A percentile compares a stretch with the other conserved stretches of the same genome.
These are phyloP conservation scores for Melanostoma mellinum DNA, from an alignment of 2,888 invertebrate genomes.

Conservation along the genomic window DNA sequence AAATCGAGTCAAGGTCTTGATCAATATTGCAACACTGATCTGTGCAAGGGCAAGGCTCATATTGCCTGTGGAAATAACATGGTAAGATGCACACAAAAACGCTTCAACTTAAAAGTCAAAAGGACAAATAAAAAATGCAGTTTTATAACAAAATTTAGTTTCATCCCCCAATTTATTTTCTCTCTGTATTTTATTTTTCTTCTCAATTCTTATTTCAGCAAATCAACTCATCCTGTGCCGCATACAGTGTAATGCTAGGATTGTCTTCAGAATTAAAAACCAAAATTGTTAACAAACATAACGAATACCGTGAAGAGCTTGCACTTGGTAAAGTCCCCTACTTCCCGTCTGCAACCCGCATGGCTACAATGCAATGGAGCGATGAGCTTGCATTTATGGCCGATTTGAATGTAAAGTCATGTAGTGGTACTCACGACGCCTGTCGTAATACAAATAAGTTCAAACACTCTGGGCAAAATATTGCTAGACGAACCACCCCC, in stretches of 20 bases:
- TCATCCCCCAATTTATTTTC: background rate
- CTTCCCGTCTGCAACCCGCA: conserved; percentile 62
- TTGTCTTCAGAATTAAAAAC: conserved; percentile 47
- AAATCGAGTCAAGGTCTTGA: background rate
- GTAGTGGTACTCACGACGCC: conserved; percentile 64
- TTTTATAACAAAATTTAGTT: background rate
- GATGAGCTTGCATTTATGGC: conserved; percentile 73
- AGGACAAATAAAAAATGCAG: background rate
- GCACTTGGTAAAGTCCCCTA: conserved; percentile 62
- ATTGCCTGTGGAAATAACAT: conserved; percentile 36
- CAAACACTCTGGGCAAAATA: conserved; percentile 73
- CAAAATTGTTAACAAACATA: conserved; percentile 67
- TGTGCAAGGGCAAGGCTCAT: conserved; percentile 3
- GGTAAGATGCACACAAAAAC: conserved; percentile 2
- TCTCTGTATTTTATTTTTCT: background rate
- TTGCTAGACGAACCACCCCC: conserved; percentile 21
- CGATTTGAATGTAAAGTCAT: conserved; percentile 70
- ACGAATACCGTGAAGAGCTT: conserved; percentile 65
- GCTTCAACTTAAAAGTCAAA: background rate
- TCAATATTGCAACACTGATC: conserved; percentile 16
- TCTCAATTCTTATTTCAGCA: conserved; percentile 13
- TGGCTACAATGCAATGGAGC: conserved; percentile 72
- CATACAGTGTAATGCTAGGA: conserved; percentile 24
- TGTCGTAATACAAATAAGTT: conserved; percentile 73
- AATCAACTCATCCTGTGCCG: conserved; percentile 53